phyloP scores from a whole-genome alignment of 2,797 vertebrate species.

The Channallabes apus region DNA sequence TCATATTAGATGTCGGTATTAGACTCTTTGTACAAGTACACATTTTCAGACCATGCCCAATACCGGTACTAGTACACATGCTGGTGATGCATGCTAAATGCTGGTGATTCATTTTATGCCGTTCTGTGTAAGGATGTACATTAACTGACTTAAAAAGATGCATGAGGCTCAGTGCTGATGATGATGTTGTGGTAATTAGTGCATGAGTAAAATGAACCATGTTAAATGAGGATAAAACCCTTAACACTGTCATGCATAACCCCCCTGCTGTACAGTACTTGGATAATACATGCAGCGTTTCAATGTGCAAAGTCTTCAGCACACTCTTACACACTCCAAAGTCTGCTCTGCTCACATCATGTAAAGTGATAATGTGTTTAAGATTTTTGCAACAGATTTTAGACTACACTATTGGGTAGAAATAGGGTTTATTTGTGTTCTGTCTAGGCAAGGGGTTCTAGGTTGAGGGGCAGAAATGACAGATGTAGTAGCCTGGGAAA shows the following conservation, averaged over 20 bases:
- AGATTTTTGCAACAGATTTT: neutral
- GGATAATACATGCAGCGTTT: neutral
- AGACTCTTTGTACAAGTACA: neutral
- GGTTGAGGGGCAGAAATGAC: neutral
- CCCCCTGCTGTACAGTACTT: neutral
- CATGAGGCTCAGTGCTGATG: neutral
- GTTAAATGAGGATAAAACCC: neutral
- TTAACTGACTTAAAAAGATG: neutral
- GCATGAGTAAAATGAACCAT: conserved; percentile 4
- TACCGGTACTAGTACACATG: neutral
- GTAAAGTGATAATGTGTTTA: neutral
- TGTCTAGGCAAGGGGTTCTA: neutral
- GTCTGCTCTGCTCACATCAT: neutral
- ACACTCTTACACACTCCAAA: neutral
- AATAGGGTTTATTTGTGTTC: neutral
- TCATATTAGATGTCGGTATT: neutral
- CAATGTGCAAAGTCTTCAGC: neutral
- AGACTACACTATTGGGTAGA: neutral
- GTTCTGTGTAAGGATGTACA: neutral
- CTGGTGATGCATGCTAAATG: neutral
- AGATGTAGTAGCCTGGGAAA: neutral
- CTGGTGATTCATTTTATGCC: neutral
- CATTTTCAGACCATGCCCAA: neutral
- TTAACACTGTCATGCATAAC: conserved; percentile 15
- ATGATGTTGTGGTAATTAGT: conserved; percentile 13